phyloP scores from a whole-genome alignment of 1,140 invertebrate genomes.

The Brachystomella parvula region DNA sequence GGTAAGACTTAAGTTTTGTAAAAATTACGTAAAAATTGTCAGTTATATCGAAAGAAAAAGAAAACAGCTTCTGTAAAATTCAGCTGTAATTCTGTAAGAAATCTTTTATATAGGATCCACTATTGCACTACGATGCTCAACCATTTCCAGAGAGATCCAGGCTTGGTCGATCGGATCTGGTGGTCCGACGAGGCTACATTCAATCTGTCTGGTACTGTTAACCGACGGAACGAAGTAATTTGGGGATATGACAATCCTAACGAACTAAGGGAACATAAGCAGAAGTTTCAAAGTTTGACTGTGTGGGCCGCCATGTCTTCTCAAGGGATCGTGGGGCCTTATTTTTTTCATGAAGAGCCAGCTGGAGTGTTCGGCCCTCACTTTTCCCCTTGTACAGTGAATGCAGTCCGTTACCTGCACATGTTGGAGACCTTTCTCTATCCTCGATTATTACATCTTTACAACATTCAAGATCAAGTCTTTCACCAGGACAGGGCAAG shows the following conservation, averaged over 20 bases:
- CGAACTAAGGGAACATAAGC: conserved; percentile 20
- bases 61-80: too few species aligned
- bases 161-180: background rate
- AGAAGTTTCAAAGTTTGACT: conserved; percentile 18
- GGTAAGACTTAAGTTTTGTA: too few species aligned
- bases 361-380: background rate
- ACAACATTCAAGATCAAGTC: background rate
- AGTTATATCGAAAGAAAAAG: too few species aligned
- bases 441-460: background rate
- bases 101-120: too few species aligned
- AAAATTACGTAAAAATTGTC: too few species aligned
- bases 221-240: conserved; percentile 24
- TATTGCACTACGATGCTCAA: too few species aligned
- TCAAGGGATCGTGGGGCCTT: conserved; percentile 20
- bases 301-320: conserved; percentile 15
- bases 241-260: conserved; percentile 16
- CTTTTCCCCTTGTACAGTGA: background rate
- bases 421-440: background rate
- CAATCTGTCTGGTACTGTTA: conserved; percentile 25
- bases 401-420: background rate
- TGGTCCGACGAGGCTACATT: conserved; percentile 16
- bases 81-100: too few species aligned
- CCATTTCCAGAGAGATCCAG: too few species aligned
- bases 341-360: conserved; percentile 19
- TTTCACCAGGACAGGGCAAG: background rate